Conservation (phyloP, 2,113 vertebrate genomes). For the Pampusana beccarii region DNA sequence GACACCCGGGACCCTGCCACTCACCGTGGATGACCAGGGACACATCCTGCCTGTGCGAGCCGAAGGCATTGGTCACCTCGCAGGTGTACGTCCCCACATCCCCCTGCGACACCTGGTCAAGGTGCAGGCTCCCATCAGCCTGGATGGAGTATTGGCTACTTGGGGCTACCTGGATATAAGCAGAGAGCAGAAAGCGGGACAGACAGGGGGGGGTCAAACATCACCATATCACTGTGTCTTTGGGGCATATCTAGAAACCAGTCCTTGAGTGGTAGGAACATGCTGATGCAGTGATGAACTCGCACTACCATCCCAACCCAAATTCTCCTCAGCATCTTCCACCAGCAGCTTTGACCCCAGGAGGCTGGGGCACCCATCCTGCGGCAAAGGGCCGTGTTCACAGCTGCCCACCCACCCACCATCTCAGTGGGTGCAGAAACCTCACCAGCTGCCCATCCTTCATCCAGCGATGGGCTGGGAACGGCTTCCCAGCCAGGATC, state of each 20-base stretch:
- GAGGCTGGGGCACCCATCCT: fast-evolving
- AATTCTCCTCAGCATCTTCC: neutral
- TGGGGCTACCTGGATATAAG: conserved; percentile 69
- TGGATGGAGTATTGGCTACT: conserved; percentile 69
- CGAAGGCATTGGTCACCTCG: conserved; percentile 81
- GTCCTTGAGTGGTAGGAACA: neutral
- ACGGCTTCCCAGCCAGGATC: conserved; percentile 83
- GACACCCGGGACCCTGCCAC: neutral
- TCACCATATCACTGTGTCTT: fast-evolving
- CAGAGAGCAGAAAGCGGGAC: neutral
- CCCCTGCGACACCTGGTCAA: conserved; percentile 69
- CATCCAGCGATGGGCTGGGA: conserved; percentile 86
- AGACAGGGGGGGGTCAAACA: fast-evolving
- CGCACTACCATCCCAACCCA: fast-evolving
- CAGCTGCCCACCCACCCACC: neutral
- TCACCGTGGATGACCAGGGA: conserved; percentile 83
- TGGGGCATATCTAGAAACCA: neutral
- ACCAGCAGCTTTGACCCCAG: neutral
- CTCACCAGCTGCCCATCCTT: conserved; percentile 82
- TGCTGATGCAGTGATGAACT: neutral
- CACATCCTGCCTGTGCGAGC: conserved; percentile 78
- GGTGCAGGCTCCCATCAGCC: conserved; percentile 86
- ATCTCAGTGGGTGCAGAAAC: fast-evolving
- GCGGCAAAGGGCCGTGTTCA: fast-evolving
- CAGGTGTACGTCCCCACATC: conserved; percentile 85